A percentile compares a stretch with the other conserved stretches of the same genome.
These are phyloP conservation scores for Pteronura brasiliensis DNA, from an alignment of 2,113 vertebrate genomes.

Conservation along the genomic window DNA sequence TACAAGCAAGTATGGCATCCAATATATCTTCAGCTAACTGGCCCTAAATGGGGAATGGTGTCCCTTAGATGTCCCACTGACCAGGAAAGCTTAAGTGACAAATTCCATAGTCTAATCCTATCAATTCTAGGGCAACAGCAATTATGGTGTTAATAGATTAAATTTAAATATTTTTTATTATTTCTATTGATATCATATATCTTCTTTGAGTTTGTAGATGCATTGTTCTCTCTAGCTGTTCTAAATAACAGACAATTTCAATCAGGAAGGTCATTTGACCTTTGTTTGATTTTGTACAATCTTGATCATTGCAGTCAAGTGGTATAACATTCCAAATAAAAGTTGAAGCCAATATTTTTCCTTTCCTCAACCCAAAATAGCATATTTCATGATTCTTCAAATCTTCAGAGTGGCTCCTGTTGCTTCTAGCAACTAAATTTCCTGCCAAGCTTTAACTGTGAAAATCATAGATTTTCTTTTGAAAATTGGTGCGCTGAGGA, in stretches of 20 bases:
- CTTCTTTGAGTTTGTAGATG: neutral
- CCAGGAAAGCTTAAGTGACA: neutral
- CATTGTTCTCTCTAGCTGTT: neutral
- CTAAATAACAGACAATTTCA: neutral
- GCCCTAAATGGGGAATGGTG: neutral
- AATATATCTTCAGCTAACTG: neutral
- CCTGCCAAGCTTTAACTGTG: slow-evolving; percentile 29
- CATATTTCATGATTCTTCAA: neutral
- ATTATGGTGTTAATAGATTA: neutral
- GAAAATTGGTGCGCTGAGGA: neutral
- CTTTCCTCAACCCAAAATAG: neutral
- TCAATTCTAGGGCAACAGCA: neutral
- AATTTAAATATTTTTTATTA: neutral
- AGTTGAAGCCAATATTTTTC: neutral
- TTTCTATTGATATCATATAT: neutral
- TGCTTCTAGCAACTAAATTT: slow-evolving; percentile 34
- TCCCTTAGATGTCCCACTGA: neutral
- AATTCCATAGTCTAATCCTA: neutral
- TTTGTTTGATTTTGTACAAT: neutral
- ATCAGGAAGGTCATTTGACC: neutral
- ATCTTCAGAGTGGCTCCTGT: neutral
- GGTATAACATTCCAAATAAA: neutral
- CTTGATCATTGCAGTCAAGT: neutral
- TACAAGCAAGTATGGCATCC: fast-evolving
- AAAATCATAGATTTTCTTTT: slow-evolving; percentile 38